A percentile compares a stretch with the other conserved stretches of the same genome.
Conservation (phyloP, 2,888 invertebrate species). For the Rhagium mordax region DNA sequence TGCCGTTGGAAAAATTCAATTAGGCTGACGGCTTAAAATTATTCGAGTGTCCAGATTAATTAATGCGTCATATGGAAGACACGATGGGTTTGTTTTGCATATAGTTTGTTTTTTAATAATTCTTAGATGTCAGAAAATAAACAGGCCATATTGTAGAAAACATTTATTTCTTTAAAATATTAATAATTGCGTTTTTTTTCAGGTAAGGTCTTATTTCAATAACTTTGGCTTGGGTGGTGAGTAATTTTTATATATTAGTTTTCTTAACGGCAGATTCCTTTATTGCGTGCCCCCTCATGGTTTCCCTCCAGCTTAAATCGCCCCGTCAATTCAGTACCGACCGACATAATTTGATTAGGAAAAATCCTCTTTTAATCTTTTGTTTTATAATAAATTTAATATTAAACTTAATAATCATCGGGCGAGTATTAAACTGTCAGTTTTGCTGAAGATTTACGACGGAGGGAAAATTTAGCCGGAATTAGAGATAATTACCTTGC, state of each 20-base stretch:
- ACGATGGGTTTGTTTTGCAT: too few species aligned
- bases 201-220: constrained; percentile 12
- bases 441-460: neutral
- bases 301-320: neutral
- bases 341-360: neutral
- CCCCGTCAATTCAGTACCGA: neutral
- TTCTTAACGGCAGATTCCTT: neutral
- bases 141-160: too few species aligned
- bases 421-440: neutral
- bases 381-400: neutral
- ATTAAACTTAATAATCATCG: neutral
- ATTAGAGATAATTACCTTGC: neutral
- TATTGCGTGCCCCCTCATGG: neutral
- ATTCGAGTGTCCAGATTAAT: neutral
- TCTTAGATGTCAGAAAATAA: too few species aligned
- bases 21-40: neutral
- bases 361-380: neutral
- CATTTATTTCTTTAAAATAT: too few species aligned
- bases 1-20: neutral
- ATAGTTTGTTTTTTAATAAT: too few species aligned
- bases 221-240: constrained; percentile 11
- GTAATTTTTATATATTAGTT: neutral
- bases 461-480: neutral
- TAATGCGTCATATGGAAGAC: neutral
- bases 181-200: too few species aligned